phyloP scores from a whole-genome alignment of 92 coral and sea anemone genomes.

The Plumapathes pennacea region DNA sequence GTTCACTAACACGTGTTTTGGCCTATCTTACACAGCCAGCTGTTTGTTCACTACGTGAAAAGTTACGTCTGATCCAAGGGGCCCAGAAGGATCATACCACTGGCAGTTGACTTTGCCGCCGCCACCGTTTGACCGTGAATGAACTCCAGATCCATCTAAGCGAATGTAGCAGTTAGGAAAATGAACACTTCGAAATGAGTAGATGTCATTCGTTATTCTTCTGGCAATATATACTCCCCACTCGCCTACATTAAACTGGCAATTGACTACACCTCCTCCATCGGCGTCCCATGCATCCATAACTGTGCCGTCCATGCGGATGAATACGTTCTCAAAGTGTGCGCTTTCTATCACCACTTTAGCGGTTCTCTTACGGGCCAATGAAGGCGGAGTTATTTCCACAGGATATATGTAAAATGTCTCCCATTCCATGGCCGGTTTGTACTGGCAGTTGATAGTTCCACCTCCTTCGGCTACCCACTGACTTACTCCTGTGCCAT shows the following conservation, averaged over 20 bases:
- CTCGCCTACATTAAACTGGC: slow-evolving; percentile 1
- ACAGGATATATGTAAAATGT: slow-evolving; percentile 19
- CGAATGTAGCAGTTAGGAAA: slow-evolving; percentile 31
- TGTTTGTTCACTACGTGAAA: slow-evolving; percentile 3
- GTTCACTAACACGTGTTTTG: too few species aligned
- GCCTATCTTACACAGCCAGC: too few species aligned
- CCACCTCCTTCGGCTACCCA: slow-evolving; percentile 1
- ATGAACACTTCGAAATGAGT: slow-evolving; percentile 19
- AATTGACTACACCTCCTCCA: slow-evolving; percentile 25
- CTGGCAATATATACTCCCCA: slow-evolving; percentile 1
- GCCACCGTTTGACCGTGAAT: neutral
- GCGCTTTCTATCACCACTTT: slow-evolving; percentile 23
- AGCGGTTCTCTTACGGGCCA: neutral
- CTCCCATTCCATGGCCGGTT: neutral
- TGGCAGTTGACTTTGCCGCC: slow-evolving; percentile 43
- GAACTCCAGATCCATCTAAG: slow-evolving; percentile 14
- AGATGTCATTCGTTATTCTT: neutral
- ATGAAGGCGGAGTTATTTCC: slow-evolving; percentile 14
- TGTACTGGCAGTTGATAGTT: slow-evolving; percentile 36
- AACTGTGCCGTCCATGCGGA: slow-evolving; percentile 14
- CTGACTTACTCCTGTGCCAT: slow-evolving; percentile 11
- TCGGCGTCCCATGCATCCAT: neutral
- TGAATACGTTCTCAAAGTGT: slow-evolving; percentile 1
- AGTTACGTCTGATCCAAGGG: neutral
- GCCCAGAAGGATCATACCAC: neutral